phyloP scores from a whole-genome alignment of 2,797 vertebrate genomes.

The Bufotes viridis region DNA sequence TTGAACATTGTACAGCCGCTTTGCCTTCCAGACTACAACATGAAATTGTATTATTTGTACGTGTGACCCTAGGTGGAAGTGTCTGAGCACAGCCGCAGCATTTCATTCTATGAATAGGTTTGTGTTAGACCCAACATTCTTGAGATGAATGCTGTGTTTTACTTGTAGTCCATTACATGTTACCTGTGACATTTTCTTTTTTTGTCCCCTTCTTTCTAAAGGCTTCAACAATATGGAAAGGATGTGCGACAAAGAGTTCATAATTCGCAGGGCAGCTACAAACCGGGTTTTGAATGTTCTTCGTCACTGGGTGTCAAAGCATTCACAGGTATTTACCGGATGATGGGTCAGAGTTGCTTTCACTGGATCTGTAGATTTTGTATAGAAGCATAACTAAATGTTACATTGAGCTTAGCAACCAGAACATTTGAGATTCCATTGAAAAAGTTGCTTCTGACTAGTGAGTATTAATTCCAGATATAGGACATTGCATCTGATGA shows the following conservation, averaged over 20 bases:
- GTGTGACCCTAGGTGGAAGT: background rate
- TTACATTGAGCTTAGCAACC: background rate
- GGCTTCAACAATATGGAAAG: slow-evolving; percentile 92
- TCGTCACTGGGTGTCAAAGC: slow-evolving; percentile 98
- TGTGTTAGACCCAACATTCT: background rate
- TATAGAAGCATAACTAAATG: background rate
- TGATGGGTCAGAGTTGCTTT: background rate
- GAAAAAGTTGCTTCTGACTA: background rate
- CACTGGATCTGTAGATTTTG: background rate
- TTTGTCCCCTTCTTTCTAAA: slow-evolving; percentile 65
- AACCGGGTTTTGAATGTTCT: slow-evolving; percentile 95
- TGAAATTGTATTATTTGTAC: background rate
- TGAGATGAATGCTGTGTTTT: slow-evolving; percentile 22
- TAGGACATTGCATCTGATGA: background rate
- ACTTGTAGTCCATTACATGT: background rate
- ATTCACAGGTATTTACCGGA: slow-evolving; percentile 87
- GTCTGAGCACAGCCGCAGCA: background rate
- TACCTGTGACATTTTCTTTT: background rate
- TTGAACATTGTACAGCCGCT: background rate
- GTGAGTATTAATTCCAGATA: background rate
- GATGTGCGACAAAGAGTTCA: slow-evolving; percentile 95
- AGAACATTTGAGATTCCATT: background rate
- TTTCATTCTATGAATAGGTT: slow-evolving; percentile 16
- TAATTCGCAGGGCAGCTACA: slow-evolving; percentile 94
- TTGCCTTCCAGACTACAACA: background rate